Base-by-base conservation (phyloP, 2,888 invertebrate genomes). In the Apocheima hispidaria region DNA sequence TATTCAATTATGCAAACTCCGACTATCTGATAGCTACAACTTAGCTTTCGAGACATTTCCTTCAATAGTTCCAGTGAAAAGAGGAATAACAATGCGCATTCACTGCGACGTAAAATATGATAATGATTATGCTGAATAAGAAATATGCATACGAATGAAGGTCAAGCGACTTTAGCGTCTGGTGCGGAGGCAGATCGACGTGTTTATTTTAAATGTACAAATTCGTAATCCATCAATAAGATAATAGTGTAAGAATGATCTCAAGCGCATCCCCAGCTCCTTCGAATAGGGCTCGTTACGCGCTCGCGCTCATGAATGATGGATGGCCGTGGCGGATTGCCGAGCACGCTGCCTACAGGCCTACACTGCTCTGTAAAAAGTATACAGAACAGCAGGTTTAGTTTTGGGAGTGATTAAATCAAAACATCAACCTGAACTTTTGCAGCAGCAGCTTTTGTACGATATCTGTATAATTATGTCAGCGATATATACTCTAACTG, bases 261-360 rank as follows among this genome's bases (percentile, higher is more conserved):
- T 81, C 82, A 69, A 71, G 78, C 82, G 82, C 80, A 83, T 82
- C 79, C 77, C 79, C 74, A 63, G 72, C 70, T 79, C 75, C 69
- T 66, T 79, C 83, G 84, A 86, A 91, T 89, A 87, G 84, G 87
- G 81, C 88, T 92, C 90, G 91, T 92, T 92, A 92, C 91, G 87
- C 86, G 85, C 80, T 79, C 72, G 83, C 81, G 82, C 78, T 80
- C 78, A 76, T 81, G 83, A 83, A 86, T 92, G 91, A 92, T 92
- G 87, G 92, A 92, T 90, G 77, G 83, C 88, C 90, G 83, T 87
- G 77, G 82, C 84, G 78, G 87, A 89, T 88, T 83, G 74, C 71
- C 71, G 70, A 75, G 74, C 84, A 85, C 82, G 83, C 75, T 69
- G 72, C 66, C 59, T 64, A 67, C n/a, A n/a, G n/a, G n/a, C n/a